Evolutionary conservation across 2,888 invertebrate species (phyloP).

Genomic region (Eristalis intricaria): DNA sequence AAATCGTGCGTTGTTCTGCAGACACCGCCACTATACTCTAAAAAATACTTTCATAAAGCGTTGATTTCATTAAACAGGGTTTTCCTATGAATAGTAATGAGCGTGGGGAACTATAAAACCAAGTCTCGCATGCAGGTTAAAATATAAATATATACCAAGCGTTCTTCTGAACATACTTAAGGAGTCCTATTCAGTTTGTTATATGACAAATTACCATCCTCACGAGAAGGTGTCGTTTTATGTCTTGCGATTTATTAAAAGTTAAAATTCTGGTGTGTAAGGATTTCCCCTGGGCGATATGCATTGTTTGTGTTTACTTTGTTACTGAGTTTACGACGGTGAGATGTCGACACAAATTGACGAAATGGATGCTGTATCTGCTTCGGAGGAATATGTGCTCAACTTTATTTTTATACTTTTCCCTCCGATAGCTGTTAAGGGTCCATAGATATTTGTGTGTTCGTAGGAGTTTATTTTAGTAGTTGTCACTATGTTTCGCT

Average conservation of each 20-base stretch:
- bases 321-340: conserved; percentile 31
- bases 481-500: background rate
- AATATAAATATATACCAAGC: background rate
- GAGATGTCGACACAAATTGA: conserved; percentile 25
- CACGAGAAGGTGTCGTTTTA: conserved; percentile 11
- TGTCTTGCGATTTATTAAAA: conserved; percentile 41
- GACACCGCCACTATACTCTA: too few relatives aligned
- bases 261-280: conserved; percentile 21
- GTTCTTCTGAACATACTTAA: background rate
- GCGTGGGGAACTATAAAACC: conserved; percentile 14
- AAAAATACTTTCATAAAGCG: background rate
- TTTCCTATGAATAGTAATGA: conserved; percentile 30
- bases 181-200: background rate
- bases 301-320: conserved; percentile 6
- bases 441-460: background rate
- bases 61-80: conserved; percentile 19
- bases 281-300: background rate
- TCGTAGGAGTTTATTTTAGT: too few relatives aligned
- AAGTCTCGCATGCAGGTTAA: conserved; percentile 5
- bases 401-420: background rate
- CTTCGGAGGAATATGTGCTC: background rate
- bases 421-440: background rate
- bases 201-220: conserved; percentile 23
- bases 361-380: background rate
- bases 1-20: too few relatives aligned